Evolutionary conservation across 2,888 invertebrate species (phyloP).

Genomic region (Pseudolycoriella hygida): DNA sequence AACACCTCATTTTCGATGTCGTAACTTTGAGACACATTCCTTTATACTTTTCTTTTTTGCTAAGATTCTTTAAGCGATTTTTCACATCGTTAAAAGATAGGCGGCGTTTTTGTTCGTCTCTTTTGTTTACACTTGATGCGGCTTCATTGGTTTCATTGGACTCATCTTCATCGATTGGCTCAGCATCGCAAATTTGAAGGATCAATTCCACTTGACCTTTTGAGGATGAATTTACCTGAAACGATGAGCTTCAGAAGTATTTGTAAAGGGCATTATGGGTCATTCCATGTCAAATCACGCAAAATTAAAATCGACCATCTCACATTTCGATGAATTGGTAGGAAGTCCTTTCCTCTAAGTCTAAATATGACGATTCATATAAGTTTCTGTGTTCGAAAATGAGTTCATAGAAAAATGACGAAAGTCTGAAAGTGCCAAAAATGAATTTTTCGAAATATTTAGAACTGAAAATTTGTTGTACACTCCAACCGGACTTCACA

Average conservation of each 20-base stretch:
- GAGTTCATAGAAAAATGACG: no score
- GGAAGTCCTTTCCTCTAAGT: no score
- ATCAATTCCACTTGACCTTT: conserved; percentile 26
- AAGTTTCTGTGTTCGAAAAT: not conserved
- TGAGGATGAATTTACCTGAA: conserved; percentile 6
- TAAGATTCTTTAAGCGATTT: conserved; percentile 13
- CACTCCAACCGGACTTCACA: not conserved
- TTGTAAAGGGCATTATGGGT: no score
- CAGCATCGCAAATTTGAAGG: conserved; percentile 20
- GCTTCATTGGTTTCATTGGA: not conserved
- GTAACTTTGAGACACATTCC: conserved; percentile 19
- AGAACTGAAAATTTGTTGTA: no score
- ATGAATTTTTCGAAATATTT: no score
- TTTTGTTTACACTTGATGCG: conserved; percentile 1
- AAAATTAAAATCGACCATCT: no score
- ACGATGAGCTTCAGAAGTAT: not conserved
- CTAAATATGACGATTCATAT: no score
- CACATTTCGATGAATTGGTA: no score
- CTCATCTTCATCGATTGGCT: not conserved
- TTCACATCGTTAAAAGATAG: conserved; percentile 22
- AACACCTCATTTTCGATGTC: conserved; percentile 26
- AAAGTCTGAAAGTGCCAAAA: no score
- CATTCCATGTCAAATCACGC: no score
- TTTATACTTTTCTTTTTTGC: conserved; percentile 9
- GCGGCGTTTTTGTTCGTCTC: conserved; percentile 11